Evolutionary conservation across 2,113 vertebrate species (phyloP), one percentile per base, ranked within the genome.

Genomic region (Apistogramma diplotaenia): DNA sequence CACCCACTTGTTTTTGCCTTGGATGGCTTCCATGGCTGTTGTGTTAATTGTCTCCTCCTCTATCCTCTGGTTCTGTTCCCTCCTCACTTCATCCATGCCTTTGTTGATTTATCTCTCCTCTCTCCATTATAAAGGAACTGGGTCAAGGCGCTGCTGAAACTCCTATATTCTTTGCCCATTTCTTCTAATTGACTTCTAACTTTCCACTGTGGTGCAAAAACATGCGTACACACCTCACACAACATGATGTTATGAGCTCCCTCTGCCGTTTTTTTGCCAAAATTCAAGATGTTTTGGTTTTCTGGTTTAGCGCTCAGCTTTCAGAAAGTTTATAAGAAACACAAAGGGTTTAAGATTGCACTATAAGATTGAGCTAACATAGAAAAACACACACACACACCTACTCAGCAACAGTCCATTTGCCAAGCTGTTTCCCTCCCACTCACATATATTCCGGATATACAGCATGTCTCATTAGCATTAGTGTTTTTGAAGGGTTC

Each of bases 31-130:
- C 72, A 65, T 56, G 46, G 67, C 35, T 82, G 59, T 35, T 81
- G 33, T 84, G 79, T 85, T 89, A 85, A 89, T 74, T 70, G 83
- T 91, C 75, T 86, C 43, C 65, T 70, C 37, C 76, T 49, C 29
- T 40, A 51, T 71, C 60, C 71, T 84, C 49, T 85, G 37, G 13
- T 70, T 84, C 31, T 75, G 59, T 59, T 79, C 57, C 74, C 74
- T 61, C 11, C 60, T 81, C 12, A 62, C 27, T 87, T 79, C 74
- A 79, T 51, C 59, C 65, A 67, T 78, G 49, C 57, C 29, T 61
- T 89, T 46, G 55, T 58, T 84, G 58, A 87, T 88, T 86, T 83
- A 89, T 76, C 40, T 86, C 61, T 62, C 27, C 25, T 79, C 46
- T 46, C 61, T 72, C 74, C 43, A 23, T 83, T 25, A 11, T 80